Evolutionary conservation across 2,888 invertebrate genomes (phyloP), one percentile per base, ranked within the genome.

Genomic region (Acanthococcus lagerstroemiae): DNA sequence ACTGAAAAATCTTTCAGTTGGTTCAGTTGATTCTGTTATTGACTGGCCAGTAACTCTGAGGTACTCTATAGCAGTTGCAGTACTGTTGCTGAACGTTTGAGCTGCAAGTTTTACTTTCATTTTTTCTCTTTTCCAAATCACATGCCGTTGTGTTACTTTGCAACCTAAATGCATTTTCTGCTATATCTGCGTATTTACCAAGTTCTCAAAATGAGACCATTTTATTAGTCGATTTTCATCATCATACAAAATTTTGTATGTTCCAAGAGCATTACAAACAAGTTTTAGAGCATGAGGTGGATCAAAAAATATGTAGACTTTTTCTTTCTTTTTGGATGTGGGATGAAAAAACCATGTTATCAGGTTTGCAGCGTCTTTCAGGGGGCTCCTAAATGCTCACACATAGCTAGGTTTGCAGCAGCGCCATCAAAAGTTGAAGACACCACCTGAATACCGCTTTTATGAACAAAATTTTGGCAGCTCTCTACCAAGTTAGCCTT

Each of bases 361-460:
- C 27, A 27, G n/a, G 21, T 25, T 7, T 55, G 24, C 22, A 45
- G 46, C 22, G 22, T 46, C 21, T 9, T n/a, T 48, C 26, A 17
- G 27, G 17, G 4, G n/a, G 45, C 58, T 45, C n/a, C 26, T 19
- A 48, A 45, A 26, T 12, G 44, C 48, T 60, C 48, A 46, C 12
- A 26, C 60, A 60, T 60, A 19, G 17, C 48, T 12, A 48, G 15
- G 26, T 60, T 60, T 46, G 45, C 27, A 17, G 60, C 22, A 45
- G 48, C 30, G 15, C 58, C 68, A 65, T 68, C 68, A 65, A 68
- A 68, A 65, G 68, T 68, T 12, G 68, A 26, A 21, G 65, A 55
- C 21, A 48, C 25, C n/a, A 68, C 25, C n/a, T 24, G 26, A 15
- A 68, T 60, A 19, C 46, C 46, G 12, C 54, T 67, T 30, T 66